Percentiles rank a stretch among this genome's conserved stretches.
These are phyloP conservation scores for Agonum fuliginosum DNA, from an alignment of 2,888 invertebrate genomes.

Conservation along the genomic window DNA sequence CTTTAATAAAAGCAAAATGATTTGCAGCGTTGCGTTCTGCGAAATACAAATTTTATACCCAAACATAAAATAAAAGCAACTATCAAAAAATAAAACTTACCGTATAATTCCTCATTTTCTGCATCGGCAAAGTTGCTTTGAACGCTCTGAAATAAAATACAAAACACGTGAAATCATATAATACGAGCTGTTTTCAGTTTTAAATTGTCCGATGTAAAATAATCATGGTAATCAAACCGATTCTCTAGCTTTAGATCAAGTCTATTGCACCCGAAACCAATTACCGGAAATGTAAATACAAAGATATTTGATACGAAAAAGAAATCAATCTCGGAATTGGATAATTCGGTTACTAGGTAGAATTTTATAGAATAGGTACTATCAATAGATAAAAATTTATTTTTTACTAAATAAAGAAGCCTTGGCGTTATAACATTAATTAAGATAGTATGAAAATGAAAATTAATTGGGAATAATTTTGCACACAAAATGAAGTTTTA, in stretches of 20 bases:
- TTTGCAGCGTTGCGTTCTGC: neutral
- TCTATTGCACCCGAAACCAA: constrained; percentile 50
- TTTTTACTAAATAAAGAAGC: too few species aligned
- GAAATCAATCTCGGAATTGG: too few species aligned
- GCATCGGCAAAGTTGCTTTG: constrained; percentile 15
- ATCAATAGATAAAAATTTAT: too few species aligned
- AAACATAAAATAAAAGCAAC: neutral
- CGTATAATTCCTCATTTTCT: constrained; percentile 45
- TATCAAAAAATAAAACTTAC: constrained; percentile 48
- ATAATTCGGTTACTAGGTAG: too few species aligned
- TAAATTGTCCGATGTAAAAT: constrained; percentile 36
- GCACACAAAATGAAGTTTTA: too few species aligned
- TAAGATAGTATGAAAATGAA: too few species aligned
- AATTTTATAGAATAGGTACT: too few species aligned
- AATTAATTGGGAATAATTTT: too few species aligned
- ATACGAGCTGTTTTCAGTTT: too few species aligned
- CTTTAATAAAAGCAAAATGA: too few species aligned
- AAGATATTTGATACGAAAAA: neutral
- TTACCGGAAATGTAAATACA: constrained; percentile 34
- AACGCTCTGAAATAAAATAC: constrained; percentile 46
- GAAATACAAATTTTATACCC: neutral
- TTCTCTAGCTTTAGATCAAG: constrained; percentile 29
- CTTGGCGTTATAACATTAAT: too few species aligned
- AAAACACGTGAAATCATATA: constrained; percentile 21
- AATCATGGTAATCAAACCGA: constrained; percentile 26